These are phyloP conservation scores for Dysdera silvatica DNA, from an alignment of 1,140 invertebrate genomes.

Conservation along the genomic window DNA sequence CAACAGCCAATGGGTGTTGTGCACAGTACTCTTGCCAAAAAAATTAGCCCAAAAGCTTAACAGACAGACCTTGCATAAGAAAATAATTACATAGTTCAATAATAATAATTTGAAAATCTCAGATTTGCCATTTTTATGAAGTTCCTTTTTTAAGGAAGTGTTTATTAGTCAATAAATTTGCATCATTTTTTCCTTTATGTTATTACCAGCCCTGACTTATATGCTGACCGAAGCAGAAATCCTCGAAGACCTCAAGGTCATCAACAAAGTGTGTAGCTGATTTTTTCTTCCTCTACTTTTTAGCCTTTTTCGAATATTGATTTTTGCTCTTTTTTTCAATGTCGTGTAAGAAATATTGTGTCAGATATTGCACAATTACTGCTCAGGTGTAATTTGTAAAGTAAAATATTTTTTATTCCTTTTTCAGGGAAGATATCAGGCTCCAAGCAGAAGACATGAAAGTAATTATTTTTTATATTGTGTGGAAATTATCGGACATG, in stretches of 20 bases:
- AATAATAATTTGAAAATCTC: too few species aligned
- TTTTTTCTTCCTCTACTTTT: not conserved
- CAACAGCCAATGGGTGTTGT: too few species aligned
- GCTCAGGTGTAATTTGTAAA: not conserved
- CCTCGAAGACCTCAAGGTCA: constrained; percentile 74
- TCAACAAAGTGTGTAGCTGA: constrained; percentile 56
- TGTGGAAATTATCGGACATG: too few species aligned
- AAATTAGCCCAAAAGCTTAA: too few species aligned
- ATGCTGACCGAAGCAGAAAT: constrained; percentile 81
- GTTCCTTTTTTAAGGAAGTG: not conserved
- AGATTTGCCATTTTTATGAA: too few species aligned
- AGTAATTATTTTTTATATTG: constrained; percentile 15
- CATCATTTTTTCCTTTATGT: constrained; percentile 24
- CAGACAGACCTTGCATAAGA: too few species aligned
- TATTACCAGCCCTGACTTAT: constrained; percentile 69
- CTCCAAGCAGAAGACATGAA: constrained; percentile 18
- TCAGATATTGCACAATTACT: not conserved
- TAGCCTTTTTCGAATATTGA: not conserved
- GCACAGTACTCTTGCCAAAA: too few species aligned
- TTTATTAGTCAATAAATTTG: too few species aligned
- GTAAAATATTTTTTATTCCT: not conserved
- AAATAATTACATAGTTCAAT: too few species aligned
- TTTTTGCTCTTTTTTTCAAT: not conserved
- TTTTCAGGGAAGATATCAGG: not conserved
- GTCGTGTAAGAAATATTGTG: not conserved